Evolutionary conservation across 2,888 invertebrate genomes (phyloP), one percentile per base, ranked within the genome.

Genomic region (Silvanus unidentatus): DNA sequence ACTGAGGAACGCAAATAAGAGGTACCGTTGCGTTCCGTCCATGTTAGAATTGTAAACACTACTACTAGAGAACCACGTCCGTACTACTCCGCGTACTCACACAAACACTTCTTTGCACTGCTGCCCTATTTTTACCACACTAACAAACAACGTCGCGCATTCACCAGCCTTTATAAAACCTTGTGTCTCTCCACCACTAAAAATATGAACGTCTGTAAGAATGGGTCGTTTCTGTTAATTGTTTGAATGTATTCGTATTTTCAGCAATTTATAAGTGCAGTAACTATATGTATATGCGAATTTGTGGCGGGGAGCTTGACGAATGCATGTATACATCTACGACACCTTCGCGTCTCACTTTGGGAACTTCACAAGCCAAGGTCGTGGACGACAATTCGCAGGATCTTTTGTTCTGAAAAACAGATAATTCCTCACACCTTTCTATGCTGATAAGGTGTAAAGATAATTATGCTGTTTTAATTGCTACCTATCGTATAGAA

Each of bases 131-230:
- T 37, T 37, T 37, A 37, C 37, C 37, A 16, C 35, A 12, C 37
- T 37, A 37, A 37, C 14, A 13, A 13, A 37, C 16, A 4, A 37
- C 3, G 15, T 37, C 14, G 37, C 37, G 37, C 37, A 37, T 37
- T 37, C 37, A 37, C 37, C 37, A 12, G 37, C 37, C 37, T 37
- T 37, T 37, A 37, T 37, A 37, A 37, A 37, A 37, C 37, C 37
- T 37, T 37, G 37, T 37, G 37, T 37, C 37, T 22, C 22, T 22
- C 22, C 22, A 22, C 22, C 22, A 22, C 22, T 22, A 22, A 22
- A 22, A 22, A 22, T 5, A 22, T 22, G 14, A 16, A 37, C 15
- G 37, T 15, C 37, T 37, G 37, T 15, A 14, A 16, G 37, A 37
- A 12, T 9, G 6, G n/a, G n/a, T 32, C 12, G 32, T 32, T 32